These are phyloP conservation scores for Chaetura pelagica DNA, from an alignment of 2,113 vertebrate species.

Conservation along the genomic window DNA sequence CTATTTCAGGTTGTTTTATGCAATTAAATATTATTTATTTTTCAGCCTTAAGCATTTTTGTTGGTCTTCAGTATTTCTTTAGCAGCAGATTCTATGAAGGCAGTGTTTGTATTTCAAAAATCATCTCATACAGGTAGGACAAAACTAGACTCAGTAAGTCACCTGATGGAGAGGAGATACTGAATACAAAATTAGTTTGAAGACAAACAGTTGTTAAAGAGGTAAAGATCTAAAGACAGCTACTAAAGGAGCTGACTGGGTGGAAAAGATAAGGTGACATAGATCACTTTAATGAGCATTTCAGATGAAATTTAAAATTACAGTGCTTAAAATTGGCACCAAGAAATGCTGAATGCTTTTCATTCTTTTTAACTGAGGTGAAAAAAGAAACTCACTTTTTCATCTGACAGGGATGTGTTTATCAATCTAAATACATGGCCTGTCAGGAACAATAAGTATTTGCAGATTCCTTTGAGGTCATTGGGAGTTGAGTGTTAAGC, in stretches of 20 bases:
- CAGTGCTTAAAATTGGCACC: not conserved
- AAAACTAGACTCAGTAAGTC: not conserved
- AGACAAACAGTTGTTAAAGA: slow-evolving; percentile 1
- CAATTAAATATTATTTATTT: not conserved
- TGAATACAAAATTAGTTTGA: slow-evolving; percentile 11
- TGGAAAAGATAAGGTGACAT: slow-evolving; percentile 16
- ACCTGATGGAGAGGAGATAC: not conserved
- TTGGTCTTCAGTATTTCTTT: not conserved
- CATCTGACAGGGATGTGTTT: not conserved
- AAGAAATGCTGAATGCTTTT: slow-evolving; percentile 24
- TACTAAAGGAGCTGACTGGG: slow-evolving; percentile 17
- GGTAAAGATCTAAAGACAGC: slow-evolving; percentile 36
- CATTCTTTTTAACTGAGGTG: slow-evolving; percentile 17
- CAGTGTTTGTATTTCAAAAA: not conserved
- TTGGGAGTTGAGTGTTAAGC: slow-evolving; percentile 12
- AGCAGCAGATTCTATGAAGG: not conserved
- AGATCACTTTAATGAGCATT: slow-evolving; percentile 35
- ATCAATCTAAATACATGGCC: slow-evolving; percentile 19
- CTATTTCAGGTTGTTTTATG: not conserved
- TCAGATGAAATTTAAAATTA: slow-evolving; percentile 1
- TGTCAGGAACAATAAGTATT: slow-evolving; percentile 52
- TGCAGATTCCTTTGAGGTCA: slow-evolving; percentile 45
- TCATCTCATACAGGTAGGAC: not conserved
- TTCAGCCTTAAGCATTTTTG: not conserved
- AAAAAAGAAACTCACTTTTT: slow-evolving; percentile 2